Base-by-base conservation (phyloP, 2,113 vertebrate species). In the Neogobius melanostomus region DNA sequence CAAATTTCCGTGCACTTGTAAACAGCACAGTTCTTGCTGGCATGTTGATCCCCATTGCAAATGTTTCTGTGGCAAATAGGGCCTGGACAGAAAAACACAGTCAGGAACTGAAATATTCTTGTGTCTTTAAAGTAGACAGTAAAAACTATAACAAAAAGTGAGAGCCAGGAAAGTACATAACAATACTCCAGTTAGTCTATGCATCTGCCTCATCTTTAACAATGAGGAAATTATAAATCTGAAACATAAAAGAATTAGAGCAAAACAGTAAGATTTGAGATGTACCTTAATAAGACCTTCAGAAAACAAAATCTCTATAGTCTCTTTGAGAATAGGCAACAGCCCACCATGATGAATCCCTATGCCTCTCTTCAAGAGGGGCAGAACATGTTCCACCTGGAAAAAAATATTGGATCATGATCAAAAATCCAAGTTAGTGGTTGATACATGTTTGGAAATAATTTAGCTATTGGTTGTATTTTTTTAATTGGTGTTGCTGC, bases 21-120 rank as follows among this genome's bases (percentile, higher is more conserved):
- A 99, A 99, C n/a, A 99, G 92, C 60, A 99, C 97, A 0, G 98
- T 99, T 76, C 97, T 95, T 54, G 97, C 98, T 1, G 97, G 98
- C 98, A 99, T 99, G 88, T 99, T 99, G 92, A 99, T 99, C 57
- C 97, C 98, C 98, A 99, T 98, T 68, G 97, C 97, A 81, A 99
- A 99, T 0, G 98, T 99, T 89, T 99, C 97, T 3, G 97, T 99
- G 46, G 98, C 98, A 91, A 99, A 99, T 85, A 99, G 90, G 7
- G 97, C 98, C 98, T 99, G 85, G 42, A 36, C 6, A 59, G 56
- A 36, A 42, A 42, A 8, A 47, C 46, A 47, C 46, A 47, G 46
- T 47, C 46, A 47, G 10, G 7, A 7, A 47, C 46, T 6, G 46
- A 47, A 47, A 47, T 51, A 51, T 51, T 51, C 49, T 14, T 51